Base-by-base conservation (phyloP, 2,888 invertebrate genomes). In the Crioceris asparagi region DNA sequence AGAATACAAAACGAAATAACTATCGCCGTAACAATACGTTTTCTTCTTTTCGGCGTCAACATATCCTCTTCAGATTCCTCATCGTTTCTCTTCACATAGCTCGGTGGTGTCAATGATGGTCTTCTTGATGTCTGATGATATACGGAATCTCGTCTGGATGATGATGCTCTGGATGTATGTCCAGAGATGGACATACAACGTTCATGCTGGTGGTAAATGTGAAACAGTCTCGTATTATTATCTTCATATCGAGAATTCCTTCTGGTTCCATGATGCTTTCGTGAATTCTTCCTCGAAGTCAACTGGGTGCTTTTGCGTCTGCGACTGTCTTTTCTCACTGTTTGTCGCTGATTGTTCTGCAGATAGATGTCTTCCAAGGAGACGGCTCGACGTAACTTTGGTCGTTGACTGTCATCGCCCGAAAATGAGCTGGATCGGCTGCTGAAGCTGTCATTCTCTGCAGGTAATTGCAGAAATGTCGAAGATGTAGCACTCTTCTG, bases 351-450 rank as follows among this genome's bases (percentile, higher is more conserved):
- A n/a, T n/a, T 39, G 3, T 33, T 40, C 17, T 32, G 29, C 1
- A 26, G 18, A 29, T 37, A 38, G 5, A 46, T 7, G n/a, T 46
- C 46, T 32, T 46, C 43, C 12, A 46, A n/a, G 1, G 46, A 46
- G 6, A 46, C 30, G 2, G 41, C 37, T 32, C 35, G 41, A 23
- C 36, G 38, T 7, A 43, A 25, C 19, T 29, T 25, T 10, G 17
- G 25, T 2, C 17, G 30, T 10, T 23, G 11, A 12, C 32, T 23
- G 5, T 21, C 23, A 7, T 16, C 27, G 14, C 21, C 30, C 3
- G 42, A 42, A 18, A 42, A 36, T 5, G 42, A 42, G 17, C 39
- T 39, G 7, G 36, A 39, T 17, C 42, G 17, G 11, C 36, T 39
- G 21, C 39, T 37, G 17, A 35, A 32, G 15, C 16, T 23, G 6